phyloP scores from a whole-genome alignment of 1,140 invertebrate genomes.

The Yoshiicerus persimilis region DNA sequence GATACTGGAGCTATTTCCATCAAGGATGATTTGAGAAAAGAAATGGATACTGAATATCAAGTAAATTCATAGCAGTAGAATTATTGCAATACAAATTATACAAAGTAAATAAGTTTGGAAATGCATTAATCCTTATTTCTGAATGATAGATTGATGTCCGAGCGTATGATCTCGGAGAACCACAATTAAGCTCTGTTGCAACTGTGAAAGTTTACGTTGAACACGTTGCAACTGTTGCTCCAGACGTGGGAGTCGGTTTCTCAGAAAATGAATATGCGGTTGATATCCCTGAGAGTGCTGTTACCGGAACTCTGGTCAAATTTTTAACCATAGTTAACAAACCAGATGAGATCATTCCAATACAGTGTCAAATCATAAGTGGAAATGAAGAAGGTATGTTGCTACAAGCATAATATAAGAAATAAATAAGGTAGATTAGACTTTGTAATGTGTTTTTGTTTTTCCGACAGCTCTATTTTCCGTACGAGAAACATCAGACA shows the following conservation, averaged over 20 bases:
- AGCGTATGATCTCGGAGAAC: conserved; percentile 83
- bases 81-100: neutral
- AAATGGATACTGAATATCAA: conserved; percentile 80
- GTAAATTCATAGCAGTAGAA: conserved; percentile 53
- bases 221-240: conserved; percentile 67
- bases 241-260: conserved; percentile 73
- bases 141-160: conserved; percentile 72
- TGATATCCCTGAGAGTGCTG: conserved; percentile 74
- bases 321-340: conserved; percentile 74
- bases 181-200: conserved; percentile 74
- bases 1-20: conserved; percentile 75
- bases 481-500: conserved; percentile 70
- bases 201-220: conserved; percentile 79
- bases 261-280: conserved; percentile 78
- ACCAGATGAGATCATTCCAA: conserved; percentile 64
- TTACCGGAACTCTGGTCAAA: conserved; percentile 68
- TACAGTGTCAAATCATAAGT: conserved; percentile 70
- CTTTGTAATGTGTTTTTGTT: neutral
- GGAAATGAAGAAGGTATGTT: conserved; percentile 66
- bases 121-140: neutral
- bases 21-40: conserved; percentile 78
- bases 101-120: neutral
- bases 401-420: neutral
- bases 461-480: conserved; percentile 66
- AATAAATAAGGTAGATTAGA: neutral